These are phyloP conservation scores for Heteractis magnifica DNA, from an alignment of 92 coral and sea anemone species.

Conservation along the genomic window DNA sequence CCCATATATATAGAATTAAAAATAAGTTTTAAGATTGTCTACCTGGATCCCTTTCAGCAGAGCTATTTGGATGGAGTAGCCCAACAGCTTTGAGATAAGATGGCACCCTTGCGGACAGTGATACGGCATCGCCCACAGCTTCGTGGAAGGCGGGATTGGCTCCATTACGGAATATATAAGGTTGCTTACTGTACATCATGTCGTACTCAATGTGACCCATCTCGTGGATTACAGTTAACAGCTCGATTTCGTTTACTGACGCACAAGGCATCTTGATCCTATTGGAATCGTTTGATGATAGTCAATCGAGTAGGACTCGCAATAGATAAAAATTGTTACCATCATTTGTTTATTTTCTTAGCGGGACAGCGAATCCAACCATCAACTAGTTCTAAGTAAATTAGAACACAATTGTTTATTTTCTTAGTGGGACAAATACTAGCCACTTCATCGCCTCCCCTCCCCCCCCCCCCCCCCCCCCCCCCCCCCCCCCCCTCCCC, in stretches of 20 bases:
- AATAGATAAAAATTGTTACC: no score
- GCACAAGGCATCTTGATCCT: slow-evolving; percentile 51
- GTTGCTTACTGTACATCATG: slow-evolving; percentile 33
- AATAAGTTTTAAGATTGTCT: not conserved
- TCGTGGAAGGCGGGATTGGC: slow-evolving; percentile 41
- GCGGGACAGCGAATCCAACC: no score
- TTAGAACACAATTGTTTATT: no score
- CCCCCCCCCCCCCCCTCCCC: no score
- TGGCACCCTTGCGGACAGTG: slow-evolving; percentile 36
- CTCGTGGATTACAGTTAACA: slow-evolving; percentile 33
- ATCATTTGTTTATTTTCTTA: no score
- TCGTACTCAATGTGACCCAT: slow-evolving; percentile 45
- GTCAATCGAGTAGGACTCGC: not conserved
- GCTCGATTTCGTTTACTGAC: slow-evolving; percentile 22
- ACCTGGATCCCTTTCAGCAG: slow-evolving; percentile 16
- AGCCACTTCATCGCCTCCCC: no score
- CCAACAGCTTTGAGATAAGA: slow-evolving; percentile 32
- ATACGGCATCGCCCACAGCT: slow-evolving; percentile 34
- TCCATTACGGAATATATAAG: slow-evolving; percentile 28
- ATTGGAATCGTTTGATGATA: not conserved
- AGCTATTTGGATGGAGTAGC: slow-evolving; percentile 1
- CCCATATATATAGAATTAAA: not conserved
- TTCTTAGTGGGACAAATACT: no score
- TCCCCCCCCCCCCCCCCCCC: no score
- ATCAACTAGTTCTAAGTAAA: no score